These are phyloP conservation scores for Pammene aurita DNA, from an alignment of 2,888 invertebrate genomes.

Conservation along the genomic window DNA sequence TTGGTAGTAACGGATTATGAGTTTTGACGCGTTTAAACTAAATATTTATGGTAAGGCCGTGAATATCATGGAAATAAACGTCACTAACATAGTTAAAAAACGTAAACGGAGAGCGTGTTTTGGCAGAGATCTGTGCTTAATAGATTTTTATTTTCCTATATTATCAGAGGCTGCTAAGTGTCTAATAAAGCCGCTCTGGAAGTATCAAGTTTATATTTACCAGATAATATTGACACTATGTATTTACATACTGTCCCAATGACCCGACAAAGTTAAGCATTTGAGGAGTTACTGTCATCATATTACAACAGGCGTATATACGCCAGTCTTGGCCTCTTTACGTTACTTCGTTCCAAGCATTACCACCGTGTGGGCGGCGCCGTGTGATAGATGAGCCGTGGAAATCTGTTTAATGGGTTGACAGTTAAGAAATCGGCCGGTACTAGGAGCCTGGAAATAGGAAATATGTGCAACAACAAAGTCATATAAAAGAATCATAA, in stretches of 20 bases:
- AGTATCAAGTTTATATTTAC: slow-evolving; percentile 4
- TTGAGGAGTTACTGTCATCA: not conserved
- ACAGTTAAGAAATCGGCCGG: slow-evolving; percentile 13
- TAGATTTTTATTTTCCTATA: not conserved
- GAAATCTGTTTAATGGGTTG: slow-evolving; percentile 23
- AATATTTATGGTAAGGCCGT: not conserved
- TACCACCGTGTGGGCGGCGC: slow-evolving; percentile 1
- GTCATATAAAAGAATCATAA: no score
- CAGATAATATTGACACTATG: not conserved
- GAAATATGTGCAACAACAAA: no score
- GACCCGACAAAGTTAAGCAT: slow-evolving; percentile 9
- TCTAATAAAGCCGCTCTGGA: not conserved
- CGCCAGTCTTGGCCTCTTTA: not conserved
- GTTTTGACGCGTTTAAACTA: not conserved
- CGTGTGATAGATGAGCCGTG: slow-evolving; percentile 12
- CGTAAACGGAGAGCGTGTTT: not conserved
- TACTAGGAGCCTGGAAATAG: not conserved
- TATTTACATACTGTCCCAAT: slow-evolving; percentile 12
- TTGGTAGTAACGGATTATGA: not conserved
- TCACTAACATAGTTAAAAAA: not conserved
- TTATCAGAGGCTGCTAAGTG: not conserved
- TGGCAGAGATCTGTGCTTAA: not conserved
- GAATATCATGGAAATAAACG: slow-evolving; percentile 4
- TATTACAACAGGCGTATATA: not conserved
- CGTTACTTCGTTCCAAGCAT: not conserved